Percentiles rank a stretch among this genome's conserved stretches.
Conservation (phyloP, 2,797 vertebrate species). For the Syndactyla subalaris region DNA sequence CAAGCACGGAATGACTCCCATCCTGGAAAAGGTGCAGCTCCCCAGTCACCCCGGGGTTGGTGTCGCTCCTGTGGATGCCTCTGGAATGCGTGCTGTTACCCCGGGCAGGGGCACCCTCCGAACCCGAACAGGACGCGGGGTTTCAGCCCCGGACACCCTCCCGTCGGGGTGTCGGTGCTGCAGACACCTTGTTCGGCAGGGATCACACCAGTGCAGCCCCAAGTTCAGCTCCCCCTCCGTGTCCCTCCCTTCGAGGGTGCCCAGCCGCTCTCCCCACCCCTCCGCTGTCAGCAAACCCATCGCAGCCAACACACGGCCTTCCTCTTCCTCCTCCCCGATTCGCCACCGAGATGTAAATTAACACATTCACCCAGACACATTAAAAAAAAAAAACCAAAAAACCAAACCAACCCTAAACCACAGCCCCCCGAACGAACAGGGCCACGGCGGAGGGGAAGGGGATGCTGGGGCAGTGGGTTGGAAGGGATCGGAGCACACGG, state of each 20-base stretch:
- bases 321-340: not conserved
- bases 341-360: not conserved
- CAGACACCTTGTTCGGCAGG: rapidly evolving
- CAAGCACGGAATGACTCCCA: not conserved
- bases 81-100: not conserved
- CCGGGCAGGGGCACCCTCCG: not conserved
- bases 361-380: not conserved
- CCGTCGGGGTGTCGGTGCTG: not conserved
- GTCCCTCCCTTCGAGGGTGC: not conserved
- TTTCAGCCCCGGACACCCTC: no score
- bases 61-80: not conserved
- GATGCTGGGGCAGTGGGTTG: not conserved
- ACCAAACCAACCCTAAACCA: no score
- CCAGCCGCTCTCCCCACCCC: not conserved
- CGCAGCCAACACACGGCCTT: not conserved
- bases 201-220: not conserved
- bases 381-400: no score
- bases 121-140: not conserved
- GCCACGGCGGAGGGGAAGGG: not conserved
- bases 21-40: not conserved
- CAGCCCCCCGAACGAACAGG: not conserved
- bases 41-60: not conserved
- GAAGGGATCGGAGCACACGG: not conserved
- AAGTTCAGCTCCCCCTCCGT: not conserved
- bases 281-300: not conserved